A percentile compares a stretch with the other conserved stretches of the same genome.
Conservation (phyloP, 92 coral and sea anemone species). For the Porites rus region DNA sequence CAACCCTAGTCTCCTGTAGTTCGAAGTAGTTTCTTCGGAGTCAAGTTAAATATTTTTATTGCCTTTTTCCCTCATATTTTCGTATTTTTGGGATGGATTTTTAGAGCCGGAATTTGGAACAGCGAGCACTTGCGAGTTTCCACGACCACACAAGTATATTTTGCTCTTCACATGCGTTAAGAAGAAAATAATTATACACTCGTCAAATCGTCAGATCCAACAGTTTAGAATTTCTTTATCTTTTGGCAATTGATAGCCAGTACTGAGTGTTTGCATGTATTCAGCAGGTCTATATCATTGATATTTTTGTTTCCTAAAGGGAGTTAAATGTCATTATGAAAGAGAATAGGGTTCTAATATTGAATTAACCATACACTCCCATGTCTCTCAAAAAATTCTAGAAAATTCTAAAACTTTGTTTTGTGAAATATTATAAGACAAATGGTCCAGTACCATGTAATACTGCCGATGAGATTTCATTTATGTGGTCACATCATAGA, state of each 20-base stretch:
- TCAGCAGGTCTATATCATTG: neutral
- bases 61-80: neutral
- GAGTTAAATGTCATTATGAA: neutral
- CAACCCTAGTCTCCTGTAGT: neutral
- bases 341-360: neutral
- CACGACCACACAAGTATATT: conserved; percentile 14
- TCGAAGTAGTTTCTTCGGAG: neutral
- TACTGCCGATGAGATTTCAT: no score
- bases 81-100: neutral
- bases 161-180: neutral
- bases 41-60: neutral
- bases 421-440: no score
- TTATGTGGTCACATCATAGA: no score
- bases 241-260: neutral
- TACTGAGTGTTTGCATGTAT: neutral
- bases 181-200: neutral
- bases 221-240: neutral
- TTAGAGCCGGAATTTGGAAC: neutral
- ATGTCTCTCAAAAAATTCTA: no score
- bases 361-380: neutral
- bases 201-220: neutral
- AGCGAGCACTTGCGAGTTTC: neutral
- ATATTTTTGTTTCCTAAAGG: neutral
- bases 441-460: no score
- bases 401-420: no score